Percentiles rank a stretch among this genome's conserved stretches.
Evolutionary conservation across 2,888 invertebrate species (phyloP).

Genomic region (Hydropsyche betteni): DNA sequence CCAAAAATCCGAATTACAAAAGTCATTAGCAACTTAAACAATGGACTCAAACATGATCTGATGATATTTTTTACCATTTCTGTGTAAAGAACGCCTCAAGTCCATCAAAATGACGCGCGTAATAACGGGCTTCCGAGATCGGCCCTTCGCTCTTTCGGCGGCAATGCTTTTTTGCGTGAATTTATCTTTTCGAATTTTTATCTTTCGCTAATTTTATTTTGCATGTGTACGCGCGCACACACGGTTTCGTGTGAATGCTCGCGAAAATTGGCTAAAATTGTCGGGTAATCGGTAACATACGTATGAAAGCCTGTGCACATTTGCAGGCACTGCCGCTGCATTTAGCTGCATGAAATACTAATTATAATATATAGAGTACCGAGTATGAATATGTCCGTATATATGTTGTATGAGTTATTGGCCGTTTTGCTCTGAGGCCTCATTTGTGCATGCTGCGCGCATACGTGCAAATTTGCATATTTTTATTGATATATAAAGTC

Average conservation of each 20-base stretch:
- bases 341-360: slow-evolving; percentile 49
- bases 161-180: background rate
- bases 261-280: slow-evolving; percentile 49
- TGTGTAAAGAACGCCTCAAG: no score
- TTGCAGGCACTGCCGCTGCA: slow-evolving; percentile 30
- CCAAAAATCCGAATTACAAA: no score
- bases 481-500: background rate
- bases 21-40: no score
- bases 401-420: slow-evolving; percentile 12
- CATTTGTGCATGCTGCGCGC: slow-evolving; percentile 26
- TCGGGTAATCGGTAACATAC: slow-evolving; percentile 46
- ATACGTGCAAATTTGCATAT: background rate
- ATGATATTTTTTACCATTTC: no score
- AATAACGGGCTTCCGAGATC: background rate
- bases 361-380: slow-evolving; percentile 37
- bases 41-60: no score
- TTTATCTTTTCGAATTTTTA: background rate
- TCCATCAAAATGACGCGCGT: background rate
- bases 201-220: slow-evolving; percentile 2
- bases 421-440: slow-evolving; percentile 39
- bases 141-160: background rate
- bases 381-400: no score
- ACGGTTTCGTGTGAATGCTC: slow-evolving; percentile 36
- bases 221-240: slow-evolving; percentile 15
- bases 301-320: slow-evolving; percentile 49